Evolutionary conservation across 2,113 vertebrate genomes (phyloP), one percentile per base, ranked within the genome.

Genomic region (Stercorarius parasiticus): DNA sequence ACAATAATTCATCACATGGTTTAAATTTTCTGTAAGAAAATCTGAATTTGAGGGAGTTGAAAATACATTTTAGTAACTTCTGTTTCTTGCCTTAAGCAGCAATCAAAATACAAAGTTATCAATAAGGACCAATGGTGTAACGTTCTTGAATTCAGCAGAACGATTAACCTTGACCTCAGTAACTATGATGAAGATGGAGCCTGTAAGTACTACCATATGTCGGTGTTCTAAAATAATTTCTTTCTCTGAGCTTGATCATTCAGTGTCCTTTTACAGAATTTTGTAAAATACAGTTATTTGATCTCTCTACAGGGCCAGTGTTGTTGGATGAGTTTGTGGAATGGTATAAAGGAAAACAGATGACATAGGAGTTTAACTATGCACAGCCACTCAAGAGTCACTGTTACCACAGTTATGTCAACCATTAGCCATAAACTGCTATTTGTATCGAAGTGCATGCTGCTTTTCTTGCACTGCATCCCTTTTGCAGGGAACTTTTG

Each of bases 91-190:
- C 86, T 98, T 91, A 94, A 85, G 67, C 98, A 99, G 99, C 99
- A 99, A 98, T 99, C 99, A 84, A 99, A 99, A 98, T 99, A 99
- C 93, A 99, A 99, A 99, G 99, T 99, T 94, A 99, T 99, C 98
- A 99, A 99, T 98, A 99, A 99, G 98, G 99, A 99, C 98, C 99
- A 99, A 87, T 99, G 99, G 99, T 99, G 99, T 98, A 99, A 99
- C 17, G 99, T 99, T 96, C 98, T 99, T 97, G 99, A 99, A 97
- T 99, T 99, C 98, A 99, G 99, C 98, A 98, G 99, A 98, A 99
- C 99, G 97, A 99, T 99, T 98, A 99, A 99, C 96, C 98, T 99
- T 97, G 99, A 99, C 98, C 99, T 99, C 98, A 99, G 99, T 98
- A 99, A 99, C 98, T 99, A 99, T 17, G 99, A 99, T 50, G 99